Conservation (phyloP, 2,888 invertebrate genomes). For the Cheilosia impressa region DNA sequence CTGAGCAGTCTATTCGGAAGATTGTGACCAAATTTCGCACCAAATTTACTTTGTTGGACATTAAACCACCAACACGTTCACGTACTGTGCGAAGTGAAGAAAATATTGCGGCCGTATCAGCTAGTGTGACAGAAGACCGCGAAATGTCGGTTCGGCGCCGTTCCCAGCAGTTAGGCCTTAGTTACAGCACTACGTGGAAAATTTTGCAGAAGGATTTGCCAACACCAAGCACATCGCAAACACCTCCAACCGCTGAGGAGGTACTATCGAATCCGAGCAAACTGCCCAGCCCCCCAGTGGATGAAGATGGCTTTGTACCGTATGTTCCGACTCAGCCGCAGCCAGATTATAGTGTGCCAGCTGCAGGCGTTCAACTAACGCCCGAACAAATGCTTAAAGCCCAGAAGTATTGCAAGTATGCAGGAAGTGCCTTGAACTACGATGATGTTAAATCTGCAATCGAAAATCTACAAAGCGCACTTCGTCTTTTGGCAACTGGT, state of each 20-base stretch:
- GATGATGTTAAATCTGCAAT: slow-evolving; percentile 96
- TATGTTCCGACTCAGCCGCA: slow-evolving; percentile 80
- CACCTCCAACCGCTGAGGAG: slow-evolving; percentile 81
- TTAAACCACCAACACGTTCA: no score
- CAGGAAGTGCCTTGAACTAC: slow-evolving; percentile 97
- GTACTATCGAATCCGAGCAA: slow-evolving; percentile 81
- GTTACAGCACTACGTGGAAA: no score
- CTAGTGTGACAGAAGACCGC: no score
- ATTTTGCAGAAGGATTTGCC: no score
- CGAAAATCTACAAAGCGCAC: slow-evolving; percentile 93
- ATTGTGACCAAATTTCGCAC: no score
- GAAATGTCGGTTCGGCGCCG: no score
- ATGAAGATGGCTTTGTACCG: slow-evolving; percentile 83
- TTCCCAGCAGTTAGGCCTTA: no score
- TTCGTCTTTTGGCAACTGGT: slow-evolving; percentile 93
- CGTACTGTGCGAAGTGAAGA: no score
- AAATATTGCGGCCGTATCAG: no score
- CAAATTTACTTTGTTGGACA: no score
- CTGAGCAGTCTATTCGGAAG: no score
- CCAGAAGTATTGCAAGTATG: slow-evolving; percentile 98
- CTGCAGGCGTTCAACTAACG: slow-evolving; percentile 83
- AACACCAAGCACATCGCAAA: slow-evolving; percentile 75
- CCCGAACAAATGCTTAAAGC: slow-evolving; percentile 91
- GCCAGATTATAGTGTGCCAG: slow-evolving; percentile 78
- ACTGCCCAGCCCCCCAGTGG: slow-evolving; percentile 83